Conservation (phyloP, 2,797 vertebrate genomes). For the Mus caroli region DNA sequence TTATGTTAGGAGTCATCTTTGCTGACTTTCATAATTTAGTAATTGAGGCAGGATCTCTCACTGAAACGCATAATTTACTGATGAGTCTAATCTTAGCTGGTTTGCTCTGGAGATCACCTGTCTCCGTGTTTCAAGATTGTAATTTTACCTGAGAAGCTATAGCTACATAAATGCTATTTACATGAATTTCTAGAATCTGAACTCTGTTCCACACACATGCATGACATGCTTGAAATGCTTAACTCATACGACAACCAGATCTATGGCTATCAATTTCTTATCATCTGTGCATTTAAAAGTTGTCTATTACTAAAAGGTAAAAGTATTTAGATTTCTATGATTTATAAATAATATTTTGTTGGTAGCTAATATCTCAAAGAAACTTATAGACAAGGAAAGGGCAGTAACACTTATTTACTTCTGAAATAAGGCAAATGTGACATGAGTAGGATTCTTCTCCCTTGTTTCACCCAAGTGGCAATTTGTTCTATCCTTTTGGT, state of each 20-base stretch:
- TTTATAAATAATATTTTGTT: background rate
- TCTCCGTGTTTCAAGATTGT: background rate
- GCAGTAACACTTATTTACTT: background rate
- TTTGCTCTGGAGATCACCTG: background rate
- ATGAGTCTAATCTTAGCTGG: background rate
- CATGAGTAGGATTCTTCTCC: background rate
- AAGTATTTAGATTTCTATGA: background rate
- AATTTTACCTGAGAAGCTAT: no score
- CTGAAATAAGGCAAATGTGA: background rate
- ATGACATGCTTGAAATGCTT: background rate
- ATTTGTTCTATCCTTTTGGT: background rate
- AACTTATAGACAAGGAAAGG: background rate
- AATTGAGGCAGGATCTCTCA: background rate
- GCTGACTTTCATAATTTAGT: background rate
- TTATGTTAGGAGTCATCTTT: background rate
- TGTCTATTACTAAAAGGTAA: background rate
- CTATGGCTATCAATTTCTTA: background rate
- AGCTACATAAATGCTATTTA: no score
- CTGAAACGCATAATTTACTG: background rate
- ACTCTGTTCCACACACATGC: background rate
- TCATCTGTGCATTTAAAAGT: conserved; percentile 69
- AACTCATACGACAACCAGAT: background rate
- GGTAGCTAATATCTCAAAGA: background rate
- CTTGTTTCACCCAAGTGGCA: background rate
- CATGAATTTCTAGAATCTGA: background rate